A percentile compares a stretch with the other conserved stretches of the same genome.
Conservation (phyloP, 2,113 vertebrate genomes). For the Vulpes ferrilata region DNA sequence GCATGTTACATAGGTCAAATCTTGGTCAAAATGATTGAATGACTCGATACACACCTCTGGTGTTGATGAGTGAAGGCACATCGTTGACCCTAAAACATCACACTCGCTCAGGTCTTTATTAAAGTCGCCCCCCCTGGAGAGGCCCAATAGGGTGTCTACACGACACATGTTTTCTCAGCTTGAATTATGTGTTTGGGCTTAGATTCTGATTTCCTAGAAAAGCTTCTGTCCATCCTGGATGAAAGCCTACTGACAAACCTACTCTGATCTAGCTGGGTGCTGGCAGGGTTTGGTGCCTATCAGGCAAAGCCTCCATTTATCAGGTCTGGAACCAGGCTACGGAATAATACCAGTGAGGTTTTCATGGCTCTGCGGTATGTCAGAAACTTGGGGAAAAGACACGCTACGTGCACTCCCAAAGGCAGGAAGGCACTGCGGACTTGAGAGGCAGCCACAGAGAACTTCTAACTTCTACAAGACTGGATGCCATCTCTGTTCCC, state of each 20-base stretch:
- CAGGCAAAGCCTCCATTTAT: background rate
- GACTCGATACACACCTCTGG: background rate
- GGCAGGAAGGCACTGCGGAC: background rate
- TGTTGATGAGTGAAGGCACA: background rate
- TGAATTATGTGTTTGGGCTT: slow-evolving; percentile 50
- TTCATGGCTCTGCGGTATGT: background rate
- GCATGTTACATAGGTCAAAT: slow-evolving; percentile 37
- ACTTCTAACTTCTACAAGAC: background rate
- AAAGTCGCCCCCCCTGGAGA: background rate
- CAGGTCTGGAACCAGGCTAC: background rate
- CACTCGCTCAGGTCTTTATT: background rate
- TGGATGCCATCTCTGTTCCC: background rate
- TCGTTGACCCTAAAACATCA: slow-evolving; percentile 32
- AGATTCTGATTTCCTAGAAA: slow-evolving; percentile 60
- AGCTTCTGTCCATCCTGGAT: background rate
- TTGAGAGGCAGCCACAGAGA: slow-evolving; percentile 12
- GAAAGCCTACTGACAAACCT: background rate
- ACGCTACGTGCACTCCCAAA: background rate
- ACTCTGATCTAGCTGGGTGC: background rate
- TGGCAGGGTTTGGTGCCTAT: background rate
- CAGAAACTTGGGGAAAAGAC: background rate
- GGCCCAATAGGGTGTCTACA: background rate
- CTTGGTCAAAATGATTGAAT: slow-evolving; percentile 51
- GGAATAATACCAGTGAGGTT: background rate
- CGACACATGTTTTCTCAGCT: slow-evolving; percentile 47